Base-by-base conservation (phyloP, 2,797 vertebrate species). In the Chromis chromis region DNA sequence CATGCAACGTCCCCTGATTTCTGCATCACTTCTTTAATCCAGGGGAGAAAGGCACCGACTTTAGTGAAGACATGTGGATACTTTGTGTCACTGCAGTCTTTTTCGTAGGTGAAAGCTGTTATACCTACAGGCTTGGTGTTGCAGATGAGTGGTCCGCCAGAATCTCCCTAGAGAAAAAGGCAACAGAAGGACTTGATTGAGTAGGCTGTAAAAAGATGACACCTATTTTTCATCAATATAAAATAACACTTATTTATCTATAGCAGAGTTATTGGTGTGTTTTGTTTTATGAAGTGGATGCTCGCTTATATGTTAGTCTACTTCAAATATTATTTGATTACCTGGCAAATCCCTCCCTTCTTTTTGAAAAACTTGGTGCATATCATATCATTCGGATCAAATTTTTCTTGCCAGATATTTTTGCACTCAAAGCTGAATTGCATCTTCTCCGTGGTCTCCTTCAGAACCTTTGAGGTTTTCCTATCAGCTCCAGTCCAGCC, bases 91-190 rank as follows among this genome's bases (percentile, higher is more conserved):
- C 14, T 42, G 36, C 92, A 94, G 0, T 83, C 36, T 0, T 1
- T 0, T 0, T 0, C 0, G 0, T 0, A 0, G 0, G 61, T 88
- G 56, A 22, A 95, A 42, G 83, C 48, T 33, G 82, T 84, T 1
- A 95, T 53, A 44, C 86, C 94, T 25, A 72, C 65, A 58, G 58
- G 58, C 61, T 74, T 86, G 4, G 0, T 60, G 0, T 90, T 85
- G 79, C 94, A 95, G 65, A 95, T 72, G 0, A 95, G 86, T 16
- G 93, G 93, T 56, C 94, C 92, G 1, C 94, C 94, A 0, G 94
- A 95, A 66, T 95, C 94, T 7, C 92, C 94, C 94, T 95, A n/a
- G 16, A 7, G 63, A 71, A 77, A 65, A 71, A 61, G 4, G 1
- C 13, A 78, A 49, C 0, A 71, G 1, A 76, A 56, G 69, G 9